These are phyloP conservation scores for Oxygymnocypris stewartii DNA, from an alignment of 2,113 vertebrate species.

Conservation along the genomic window DNA sequence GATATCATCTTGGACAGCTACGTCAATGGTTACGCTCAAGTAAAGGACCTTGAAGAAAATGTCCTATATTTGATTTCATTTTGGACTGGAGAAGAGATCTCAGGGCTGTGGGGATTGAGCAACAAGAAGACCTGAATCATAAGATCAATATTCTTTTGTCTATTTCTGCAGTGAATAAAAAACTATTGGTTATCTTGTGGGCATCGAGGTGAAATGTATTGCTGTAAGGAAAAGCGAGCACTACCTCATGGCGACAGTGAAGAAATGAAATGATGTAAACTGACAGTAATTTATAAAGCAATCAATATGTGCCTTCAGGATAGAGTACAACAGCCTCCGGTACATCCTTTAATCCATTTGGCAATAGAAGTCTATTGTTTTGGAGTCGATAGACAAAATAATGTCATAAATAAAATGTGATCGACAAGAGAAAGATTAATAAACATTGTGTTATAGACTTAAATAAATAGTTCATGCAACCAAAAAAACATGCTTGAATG, in stretches of 20 bases:
- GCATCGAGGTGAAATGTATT: constrained; percentile 20
- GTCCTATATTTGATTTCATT: constrained; percentile 22
- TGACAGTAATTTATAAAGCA: constrained; percentile 43
- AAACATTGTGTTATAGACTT: constrained; percentile 8
- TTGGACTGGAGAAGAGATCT: constrained; percentile 21
- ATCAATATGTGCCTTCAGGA: constrained; percentile 41
- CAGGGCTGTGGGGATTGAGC: constrained; percentile 28
- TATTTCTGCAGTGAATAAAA: constrained; percentile 41
- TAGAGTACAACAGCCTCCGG: constrained; percentile 9
- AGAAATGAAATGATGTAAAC: constrained; percentile 44
- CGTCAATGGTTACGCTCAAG: constrained; percentile 1
- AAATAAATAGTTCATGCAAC: not conserved
- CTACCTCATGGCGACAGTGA: constrained; percentile 30
- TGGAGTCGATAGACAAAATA: constrained; percentile 27
- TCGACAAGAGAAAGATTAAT: constrained; percentile 10
- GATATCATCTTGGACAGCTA: not conserved
- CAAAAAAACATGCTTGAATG: not conserved
- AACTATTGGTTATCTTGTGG: constrained; percentile 40
- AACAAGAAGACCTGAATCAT: constrained; percentile 48
- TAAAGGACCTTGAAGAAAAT: constrained; percentile 5
- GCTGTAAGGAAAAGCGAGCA: constrained; percentile 10
- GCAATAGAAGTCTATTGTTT: constrained; percentile 29
- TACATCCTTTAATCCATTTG: constrained; percentile 42
- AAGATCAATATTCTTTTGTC: constrained; percentile 48
- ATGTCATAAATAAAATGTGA: constrained; percentile 35